phyloP scores from a whole-genome alignment of 2,888 invertebrate genomes.

The Hypsopygia costalis region DNA sequence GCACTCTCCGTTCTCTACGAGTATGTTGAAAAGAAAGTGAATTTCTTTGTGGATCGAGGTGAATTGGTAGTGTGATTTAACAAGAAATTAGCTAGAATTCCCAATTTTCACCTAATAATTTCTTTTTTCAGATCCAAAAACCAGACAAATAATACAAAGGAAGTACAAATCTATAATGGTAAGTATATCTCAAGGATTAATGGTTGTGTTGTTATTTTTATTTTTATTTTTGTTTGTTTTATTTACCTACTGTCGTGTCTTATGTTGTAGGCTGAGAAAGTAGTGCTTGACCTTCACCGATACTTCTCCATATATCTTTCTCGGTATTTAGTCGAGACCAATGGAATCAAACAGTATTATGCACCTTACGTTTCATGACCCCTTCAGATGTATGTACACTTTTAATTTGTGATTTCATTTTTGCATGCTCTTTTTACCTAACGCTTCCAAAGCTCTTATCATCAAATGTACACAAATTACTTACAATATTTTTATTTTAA shows the following conservation, averaged over 20 bases:
- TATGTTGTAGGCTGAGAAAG: slow-evolving; percentile 87
- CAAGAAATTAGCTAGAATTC: no score
- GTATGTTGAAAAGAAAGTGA: no score
- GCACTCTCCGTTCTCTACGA: no score
- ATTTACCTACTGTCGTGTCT: slow-evolving; percentile 47
- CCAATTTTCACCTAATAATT: no score
- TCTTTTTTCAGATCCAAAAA: slow-evolving; percentile 95
- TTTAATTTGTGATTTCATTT: slow-evolving; percentile 36
- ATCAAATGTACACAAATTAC: slow-evolving; percentile 12
- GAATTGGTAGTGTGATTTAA: no score
- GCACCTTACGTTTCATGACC: slow-evolving; percentile 64
- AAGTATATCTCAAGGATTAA: slow-evolving; percentile 65
- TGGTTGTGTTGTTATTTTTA: slow-evolving; percentile 33
- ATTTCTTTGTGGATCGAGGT: no score
- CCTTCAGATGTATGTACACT: slow-evolving; percentile 67
- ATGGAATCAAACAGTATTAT: slow-evolving; percentile 55
- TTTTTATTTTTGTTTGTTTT: slow-evolving; percentile 22
- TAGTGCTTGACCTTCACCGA: slow-evolving; percentile 89
- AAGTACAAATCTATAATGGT: slow-evolving; percentile 99
- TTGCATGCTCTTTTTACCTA: slow-evolving; percentile 36
- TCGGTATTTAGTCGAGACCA: slow-evolving; percentile 66
- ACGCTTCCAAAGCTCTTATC: slow-evolving; percentile 14
- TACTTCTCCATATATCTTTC: slow-evolving; percentile 87
- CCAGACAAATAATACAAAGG: slow-evolving; percentile 96
- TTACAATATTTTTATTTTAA: slow-evolving; percentile 6